phyloP scores from a whole-genome alignment of 2,113 vertebrate species.

The Barbus barbus region DNA sequence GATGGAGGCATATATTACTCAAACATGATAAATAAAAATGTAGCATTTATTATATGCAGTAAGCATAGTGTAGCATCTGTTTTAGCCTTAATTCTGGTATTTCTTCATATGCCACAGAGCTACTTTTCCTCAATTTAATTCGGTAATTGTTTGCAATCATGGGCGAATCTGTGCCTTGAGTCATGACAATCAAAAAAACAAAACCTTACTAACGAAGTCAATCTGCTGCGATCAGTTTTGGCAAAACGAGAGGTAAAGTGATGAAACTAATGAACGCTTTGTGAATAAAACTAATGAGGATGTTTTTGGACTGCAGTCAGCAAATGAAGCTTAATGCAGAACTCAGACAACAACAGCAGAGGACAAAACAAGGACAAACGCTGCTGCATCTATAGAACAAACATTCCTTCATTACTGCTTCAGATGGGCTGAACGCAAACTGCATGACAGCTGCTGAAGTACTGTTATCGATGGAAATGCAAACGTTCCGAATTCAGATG shows the following conservation, averaged over 20 bases:
- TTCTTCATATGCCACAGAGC: not conserved
- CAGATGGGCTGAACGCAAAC: not conserved
- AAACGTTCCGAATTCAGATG: slow-evolving; percentile 35
- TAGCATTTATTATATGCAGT: not conserved
- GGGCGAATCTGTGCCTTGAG: not conserved
- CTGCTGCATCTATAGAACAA: not conserved
- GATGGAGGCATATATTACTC: too few relatives aligned
- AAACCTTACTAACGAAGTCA: not conserved
- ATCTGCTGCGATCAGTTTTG: not conserved
- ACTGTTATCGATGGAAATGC: not conserved
- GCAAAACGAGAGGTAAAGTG: not conserved
- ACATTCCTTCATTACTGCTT: not conserved
- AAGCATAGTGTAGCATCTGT: not conserved
- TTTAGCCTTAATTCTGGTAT: not conserved
- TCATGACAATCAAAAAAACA: not conserved
- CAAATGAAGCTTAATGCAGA: not conserved
- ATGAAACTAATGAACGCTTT: not conserved
- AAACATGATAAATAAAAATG: too few relatives aligned
- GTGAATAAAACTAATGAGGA: not conserved
- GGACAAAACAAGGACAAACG: not conserved
- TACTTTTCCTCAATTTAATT: not conserved
- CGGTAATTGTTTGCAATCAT: not conserved
- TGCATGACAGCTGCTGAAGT: slow-evolving; percentile 36
- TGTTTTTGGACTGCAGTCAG: not conserved
- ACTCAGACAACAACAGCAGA: not conserved